Percentiles rank a stretch among this genome's conserved stretches.
phyloP scores from a whole-genome alignment of 2,888 invertebrate species.

The Geotrupes spiniger region DNA sequence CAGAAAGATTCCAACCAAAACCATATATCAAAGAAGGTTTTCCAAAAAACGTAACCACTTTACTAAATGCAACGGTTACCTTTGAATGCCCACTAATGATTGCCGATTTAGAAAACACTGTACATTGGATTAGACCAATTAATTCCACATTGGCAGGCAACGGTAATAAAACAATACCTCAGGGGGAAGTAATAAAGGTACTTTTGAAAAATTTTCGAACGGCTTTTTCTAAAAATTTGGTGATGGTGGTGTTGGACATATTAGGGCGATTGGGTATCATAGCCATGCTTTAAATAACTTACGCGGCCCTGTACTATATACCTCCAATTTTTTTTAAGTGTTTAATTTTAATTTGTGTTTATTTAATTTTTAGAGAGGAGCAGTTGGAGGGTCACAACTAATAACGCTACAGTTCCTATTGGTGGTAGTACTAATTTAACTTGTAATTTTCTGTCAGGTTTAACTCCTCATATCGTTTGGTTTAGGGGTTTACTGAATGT shows the following conservation, averaged over 20 bases:
- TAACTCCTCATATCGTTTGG: constrained; percentile 84
- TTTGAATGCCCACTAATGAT: constrained; percentile 75
- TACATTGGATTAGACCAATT: background rate
- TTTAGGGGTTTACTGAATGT: constrained; percentile 27
- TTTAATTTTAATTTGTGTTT: too few relatives aligned
- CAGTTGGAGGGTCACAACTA: constrained; percentile 69
- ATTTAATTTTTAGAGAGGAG: constrained; percentile 65
- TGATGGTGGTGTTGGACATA: constrained; percentile 12
- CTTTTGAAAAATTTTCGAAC: constrained; percentile 12
- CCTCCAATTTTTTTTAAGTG: too few relatives aligned
- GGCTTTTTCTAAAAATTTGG: too few relatives aligned
- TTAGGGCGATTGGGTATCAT: too few relatives aligned
- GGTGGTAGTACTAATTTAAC: constrained; percentile 72
- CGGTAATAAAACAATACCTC: constrained; percentile 1
- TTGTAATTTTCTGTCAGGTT: constrained; percentile 82
- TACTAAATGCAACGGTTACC: constrained; percentile 66
- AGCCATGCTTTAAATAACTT: too few relatives aligned
- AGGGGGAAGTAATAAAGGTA: constrained; percentile 1
- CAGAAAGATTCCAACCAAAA: constrained; percentile 79
- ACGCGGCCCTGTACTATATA: too few relatives aligned
- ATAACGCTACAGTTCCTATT: constrained; percentile 72
- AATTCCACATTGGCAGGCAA: constrained; percentile 31
- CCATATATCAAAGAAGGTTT: constrained; percentile 80
- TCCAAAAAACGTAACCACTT: constrained; percentile 77
- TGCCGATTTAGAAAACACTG: constrained; percentile 63